Conservation (phyloP, 2,888 invertebrate genomes). For the Mythimna ferrago region DNA sequence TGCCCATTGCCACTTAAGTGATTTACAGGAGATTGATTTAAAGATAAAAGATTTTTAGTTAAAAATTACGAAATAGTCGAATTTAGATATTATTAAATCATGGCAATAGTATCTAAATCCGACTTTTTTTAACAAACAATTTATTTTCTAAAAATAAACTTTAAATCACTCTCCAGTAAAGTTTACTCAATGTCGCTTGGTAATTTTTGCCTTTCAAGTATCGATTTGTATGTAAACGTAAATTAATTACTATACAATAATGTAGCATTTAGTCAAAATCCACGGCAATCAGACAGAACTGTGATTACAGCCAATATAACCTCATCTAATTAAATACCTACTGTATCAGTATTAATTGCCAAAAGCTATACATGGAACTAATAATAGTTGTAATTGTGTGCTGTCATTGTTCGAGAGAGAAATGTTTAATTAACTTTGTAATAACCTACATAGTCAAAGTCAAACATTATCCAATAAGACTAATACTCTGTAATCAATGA, state of each 20-base stretch:
- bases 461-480: constrained; percentile 54
- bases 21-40: no score
- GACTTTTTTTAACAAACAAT: no score
- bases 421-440: constrained; percentile 63
- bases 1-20: no score
- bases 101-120: no score
- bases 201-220: no score
- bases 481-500: constrained; percentile 37
- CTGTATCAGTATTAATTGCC: constrained; percentile 24
- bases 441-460: constrained; percentile 63
- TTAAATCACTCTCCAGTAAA: no score
- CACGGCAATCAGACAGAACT: neutral
- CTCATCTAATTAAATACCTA: constrained; percentile 2
- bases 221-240: no score
- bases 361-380: neutral
- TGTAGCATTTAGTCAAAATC: neutral
- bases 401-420: constrained; percentile 41
- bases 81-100: no score
- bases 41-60: no score
- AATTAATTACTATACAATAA: neutral
- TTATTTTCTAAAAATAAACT: no score
- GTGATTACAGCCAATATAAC: constrained; percentile 3
- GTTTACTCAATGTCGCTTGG: no score
- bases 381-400: constrained; percentile 46
- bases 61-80: no score